A percentile compares a stretch with the other conserved stretches of the same genome.
These are phyloP conservation scores for Macroglossus sobrinus DNA, from an alignment of 2,113 vertebrate genomes.

Conservation along the genomic window DNA sequence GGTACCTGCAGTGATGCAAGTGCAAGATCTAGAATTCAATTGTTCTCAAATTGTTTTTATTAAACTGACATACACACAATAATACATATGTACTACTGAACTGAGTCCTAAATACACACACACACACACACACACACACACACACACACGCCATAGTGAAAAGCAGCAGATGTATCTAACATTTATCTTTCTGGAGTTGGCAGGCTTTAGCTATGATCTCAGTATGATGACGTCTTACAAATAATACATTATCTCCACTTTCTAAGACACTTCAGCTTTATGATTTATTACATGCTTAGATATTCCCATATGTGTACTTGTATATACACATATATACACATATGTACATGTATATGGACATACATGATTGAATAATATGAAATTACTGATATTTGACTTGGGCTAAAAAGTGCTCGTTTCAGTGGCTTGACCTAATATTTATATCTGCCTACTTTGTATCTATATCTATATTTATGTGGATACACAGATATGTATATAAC, in stretches of 20 bases:
- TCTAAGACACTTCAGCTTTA: background rate
- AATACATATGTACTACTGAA: background rate
- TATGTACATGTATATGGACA: background rate
- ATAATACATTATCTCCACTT: background rate
- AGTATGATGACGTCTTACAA: background rate
- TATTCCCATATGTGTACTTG: background rate
- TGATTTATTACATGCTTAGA: background rate
- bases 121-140: background rate
- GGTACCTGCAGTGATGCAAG: background rate
- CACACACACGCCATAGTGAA: background rate
- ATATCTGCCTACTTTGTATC: background rate
- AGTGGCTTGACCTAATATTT: background rate
- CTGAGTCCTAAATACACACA: background rate
- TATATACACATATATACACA: background rate
- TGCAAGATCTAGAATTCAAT: background rate
- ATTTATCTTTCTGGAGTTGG: conserved; percentile 24
- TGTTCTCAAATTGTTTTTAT: background rate
- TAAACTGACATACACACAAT: background rate
- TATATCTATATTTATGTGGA: background rate
- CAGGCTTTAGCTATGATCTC: background rate
- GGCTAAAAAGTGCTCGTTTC: background rate
- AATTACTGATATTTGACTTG: background rate
- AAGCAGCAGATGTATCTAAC: background rate
- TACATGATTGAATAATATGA: background rate
- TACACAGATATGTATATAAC: background rate